Evolutionary conservation across 2,888 invertebrate genomes (phyloP).

Genomic region (Cryptocephalus primarius): DNA sequence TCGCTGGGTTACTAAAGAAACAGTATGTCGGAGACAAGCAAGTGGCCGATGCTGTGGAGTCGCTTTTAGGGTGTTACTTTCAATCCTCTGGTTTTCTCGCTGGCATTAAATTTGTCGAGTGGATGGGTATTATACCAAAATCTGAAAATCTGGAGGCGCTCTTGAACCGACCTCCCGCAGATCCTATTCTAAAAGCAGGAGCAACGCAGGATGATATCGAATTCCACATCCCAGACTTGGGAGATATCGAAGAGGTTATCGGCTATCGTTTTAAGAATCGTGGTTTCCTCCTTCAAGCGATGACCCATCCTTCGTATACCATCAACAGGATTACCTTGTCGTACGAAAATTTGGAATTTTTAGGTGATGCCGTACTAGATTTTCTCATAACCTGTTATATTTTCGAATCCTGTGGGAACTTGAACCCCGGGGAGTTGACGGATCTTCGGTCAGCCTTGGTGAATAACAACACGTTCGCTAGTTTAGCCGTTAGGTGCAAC

Average conservation of each 20-base stretch:
- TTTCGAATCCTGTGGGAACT: constrained; percentile 57
- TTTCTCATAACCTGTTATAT: constrained; percentile 82
- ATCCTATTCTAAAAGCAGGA: constrained; percentile 32
- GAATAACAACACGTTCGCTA: constrained; percentile 92
- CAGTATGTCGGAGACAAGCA: constrained; percentile 51
- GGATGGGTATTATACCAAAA: constrained; percentile 40
- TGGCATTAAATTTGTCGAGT: constrained; percentile 28
- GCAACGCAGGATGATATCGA: constrained; percentile 38
- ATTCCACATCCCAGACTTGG: constrained; percentile 26
- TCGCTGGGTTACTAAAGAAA: constrained; percentile 38
- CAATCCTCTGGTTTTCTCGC: constrained; percentile 36
- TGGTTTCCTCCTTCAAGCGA: constrained; percentile 74
- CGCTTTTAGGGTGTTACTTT: constrained; percentile 71
- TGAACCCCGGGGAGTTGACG: constrained; percentile 80
- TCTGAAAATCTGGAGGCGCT: constrained; percentile 25
- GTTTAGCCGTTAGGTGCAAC: constrained; percentile 72
- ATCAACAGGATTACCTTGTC: constrained; percentile 73
- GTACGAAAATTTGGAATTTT: constrained; percentile 84
- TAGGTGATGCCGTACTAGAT: constrained; percentile 87
- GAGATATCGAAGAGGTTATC: constrained; percentile 49
- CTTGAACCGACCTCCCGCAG: constrained; percentile 23
- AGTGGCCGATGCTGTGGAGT: constrained; percentile 77
- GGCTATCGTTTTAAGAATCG: constrained; percentile 72
- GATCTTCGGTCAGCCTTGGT: constrained; percentile 92
- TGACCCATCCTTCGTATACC: constrained; percentile 86